Base-by-base conservation (phyloP, 1,140 invertebrate species). In the Lasioglossum baleicum region DNA sequence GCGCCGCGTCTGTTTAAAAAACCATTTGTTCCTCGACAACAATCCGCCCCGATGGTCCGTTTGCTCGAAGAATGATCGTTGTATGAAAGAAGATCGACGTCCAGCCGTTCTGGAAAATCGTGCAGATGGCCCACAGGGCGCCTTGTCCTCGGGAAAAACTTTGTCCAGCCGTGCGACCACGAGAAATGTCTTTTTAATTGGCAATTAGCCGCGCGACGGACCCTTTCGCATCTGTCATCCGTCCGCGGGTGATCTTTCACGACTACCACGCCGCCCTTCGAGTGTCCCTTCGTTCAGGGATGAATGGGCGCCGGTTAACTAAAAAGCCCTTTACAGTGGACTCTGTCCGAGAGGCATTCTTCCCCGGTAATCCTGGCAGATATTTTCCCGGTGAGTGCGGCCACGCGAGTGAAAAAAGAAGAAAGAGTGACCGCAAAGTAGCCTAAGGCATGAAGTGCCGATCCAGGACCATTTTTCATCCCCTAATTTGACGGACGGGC, bases 111-210 rank as follows among this genome's bases (percentile, higher is more conserved):
- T 6, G 35, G 48, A 44, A 63, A 73, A 72, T 48, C 67, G 60
- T 78, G 85, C 85, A 87, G 85, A 87, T 87, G 85, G 73, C 75
- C 70, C 10, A 78, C 56, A 63, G 64, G 69, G 67, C 67, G 68
- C 60, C 68, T 64, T 44, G 61, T 69, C 35, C 58, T 31, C 58
- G 76, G 35, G 81, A 79, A 53, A 53, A 53, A 53, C 17, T 20
- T 4, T 53, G 51, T 15, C 4, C 51, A 66, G 63, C 67, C 26
- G 68, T 53, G 51, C 35, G 35, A 15, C 44, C 44, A 84, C 80
- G 85, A 91, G 88, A 91, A 91, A 92, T 91, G 89, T 92, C 87
- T 90, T 91, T 91, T 92, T 92, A 92, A 92, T 92, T 92, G 91
- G 90, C 91, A 92, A 92, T 92, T 92, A 92, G 91, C 86, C 84